Evolutionary conservation across 2,113 vertebrate genomes (phyloP), one percentile per base, ranked within the genome.

Genomic region (Craseonycteris thonglongyai): DNA sequence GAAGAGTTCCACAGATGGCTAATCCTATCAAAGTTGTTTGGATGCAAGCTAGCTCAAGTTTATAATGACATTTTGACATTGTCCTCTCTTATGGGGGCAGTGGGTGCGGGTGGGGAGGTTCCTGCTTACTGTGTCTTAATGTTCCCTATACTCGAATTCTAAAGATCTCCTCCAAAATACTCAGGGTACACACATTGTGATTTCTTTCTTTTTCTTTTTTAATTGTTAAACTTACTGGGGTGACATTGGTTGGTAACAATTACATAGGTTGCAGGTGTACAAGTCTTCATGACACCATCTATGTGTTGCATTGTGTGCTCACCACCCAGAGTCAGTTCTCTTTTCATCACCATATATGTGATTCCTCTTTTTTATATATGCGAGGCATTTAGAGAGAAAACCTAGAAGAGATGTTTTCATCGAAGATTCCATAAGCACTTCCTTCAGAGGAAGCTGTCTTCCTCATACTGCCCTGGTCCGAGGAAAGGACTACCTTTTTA

Each of bases 21-120:
- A 96, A 97, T 96, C 91, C 86, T 95, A 90, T 96, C 94, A 93
- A 76, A 72, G 56, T 72, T 90, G 90, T 84, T 96, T 74, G 94
- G 94, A 96, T 84, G 80, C 66, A 78, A 51, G 87, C 14, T 22
- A 68, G 69, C 59, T 94, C 56, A 63, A 84, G 61, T 72, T 85
- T 24, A 49, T 75, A 91, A 94, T 38, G 84, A 90, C 61, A 93
- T 93, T 88, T 84, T 74, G 90, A 84, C 78, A 84, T 94, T 90
- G 49, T 92, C 76, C 86, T 76, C 75, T 72, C 26, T 84, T 58
- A 61, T 7, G 7, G 21, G 18, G 59, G n/a, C n/a, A n/a, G n/a
- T n/a, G n/a, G n/a, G n/a, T n/a, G n/a, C n/a, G n/a, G n/a, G 65
- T 66, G 54, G 82, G 19, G 65, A 45, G 13, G n/a, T 92, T 47